Percentiles rank a stretch among this genome's conserved stretches.
phyloP scores from a whole-genome alignment of 2,888 invertebrate species.

The Schizotus pectinicornis region DNA sequence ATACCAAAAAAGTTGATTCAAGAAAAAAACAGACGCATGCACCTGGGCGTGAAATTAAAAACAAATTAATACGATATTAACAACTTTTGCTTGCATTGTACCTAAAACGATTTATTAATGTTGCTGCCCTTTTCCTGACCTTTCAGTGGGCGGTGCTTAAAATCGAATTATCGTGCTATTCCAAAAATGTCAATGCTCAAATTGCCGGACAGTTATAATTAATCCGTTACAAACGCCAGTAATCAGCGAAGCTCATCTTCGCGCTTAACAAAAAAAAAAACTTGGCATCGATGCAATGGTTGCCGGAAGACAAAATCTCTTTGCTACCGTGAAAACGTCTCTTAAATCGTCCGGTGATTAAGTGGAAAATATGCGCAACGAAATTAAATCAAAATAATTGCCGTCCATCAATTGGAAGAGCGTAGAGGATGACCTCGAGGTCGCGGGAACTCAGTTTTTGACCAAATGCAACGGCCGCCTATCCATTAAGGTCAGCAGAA shows the following conservation, averaged over 20 bases:
- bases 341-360: slow-evolving; percentile 8
- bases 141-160: no score
- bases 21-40: not conserved
- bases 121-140: no score
- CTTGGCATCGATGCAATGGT: no score
- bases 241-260: no score
- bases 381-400: slow-evolving; percentile 38
- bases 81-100: no score
- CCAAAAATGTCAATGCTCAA: no score
- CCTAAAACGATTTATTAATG: no score
- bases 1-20: not conserved
- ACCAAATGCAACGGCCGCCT: slow-evolving; percentile 34
- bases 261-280: not conserved
- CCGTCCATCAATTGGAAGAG: slow-evolving; percentile 42
- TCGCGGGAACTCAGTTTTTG: slow-evolving; percentile 43
- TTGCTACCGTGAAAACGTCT: slow-evolving; percentile 15
- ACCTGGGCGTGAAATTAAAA: slow-evolving; percentile 5
- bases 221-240: no score
- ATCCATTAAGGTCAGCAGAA: slow-evolving; percentile 24
- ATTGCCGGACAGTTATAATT: no score
- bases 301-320: slow-evolving; percentile 19
- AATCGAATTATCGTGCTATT: no score
- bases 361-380: slow-evolving; percentile 23
- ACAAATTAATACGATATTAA: not conserved
- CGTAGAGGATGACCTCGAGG: slow-evolving; percentile 38